Conservation (phyloP, 2,888 invertebrate genomes). For the Nomada hirtipes region DNA sequence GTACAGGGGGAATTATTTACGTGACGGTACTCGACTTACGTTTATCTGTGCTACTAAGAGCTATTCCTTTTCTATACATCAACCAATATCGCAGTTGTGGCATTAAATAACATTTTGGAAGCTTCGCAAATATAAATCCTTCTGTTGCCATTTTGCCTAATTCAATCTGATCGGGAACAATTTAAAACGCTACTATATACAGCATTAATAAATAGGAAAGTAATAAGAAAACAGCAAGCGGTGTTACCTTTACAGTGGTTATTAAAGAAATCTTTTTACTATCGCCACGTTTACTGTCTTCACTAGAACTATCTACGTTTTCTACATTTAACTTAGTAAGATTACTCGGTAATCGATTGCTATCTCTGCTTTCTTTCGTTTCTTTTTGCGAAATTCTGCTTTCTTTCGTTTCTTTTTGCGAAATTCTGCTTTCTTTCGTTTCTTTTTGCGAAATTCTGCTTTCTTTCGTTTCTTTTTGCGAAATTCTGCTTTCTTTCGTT, state of each 20-base stretch:
- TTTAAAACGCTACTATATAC: constrained; percentile 8
- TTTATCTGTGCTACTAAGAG: constrained; percentile 58
- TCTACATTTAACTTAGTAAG: background rate
- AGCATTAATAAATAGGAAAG: background rate
- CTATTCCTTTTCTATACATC: constrained; percentile 76
- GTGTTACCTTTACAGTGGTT: constrained; percentile 32
- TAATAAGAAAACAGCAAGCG: background rate
- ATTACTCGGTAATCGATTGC: background rate
- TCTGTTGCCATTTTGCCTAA: constrained; percentile 76
- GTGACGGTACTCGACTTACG: constrained; percentile 54
- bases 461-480: background rate
- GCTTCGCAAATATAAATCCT: constrained; percentile 78
- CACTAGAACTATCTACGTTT: background rate
- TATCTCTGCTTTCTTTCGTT: background rate
- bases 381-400: background rate
- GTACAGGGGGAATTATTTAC: background rate
- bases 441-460: background rate
- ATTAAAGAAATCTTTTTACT: constrained; percentile 13
- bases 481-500: background rate
- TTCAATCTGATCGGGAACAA: constrained; percentile 67
- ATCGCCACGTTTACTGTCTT: background rate
- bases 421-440: background rate
- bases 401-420: no score
- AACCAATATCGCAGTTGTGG: constrained; percentile 80
- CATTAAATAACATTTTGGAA: constrained; percentile 77